Evolutionary conservation across 1,140 invertebrate species (phyloP), one percentile per base, ranked within the genome.

Genomic region (Apocrypta bakeri): DNA sequence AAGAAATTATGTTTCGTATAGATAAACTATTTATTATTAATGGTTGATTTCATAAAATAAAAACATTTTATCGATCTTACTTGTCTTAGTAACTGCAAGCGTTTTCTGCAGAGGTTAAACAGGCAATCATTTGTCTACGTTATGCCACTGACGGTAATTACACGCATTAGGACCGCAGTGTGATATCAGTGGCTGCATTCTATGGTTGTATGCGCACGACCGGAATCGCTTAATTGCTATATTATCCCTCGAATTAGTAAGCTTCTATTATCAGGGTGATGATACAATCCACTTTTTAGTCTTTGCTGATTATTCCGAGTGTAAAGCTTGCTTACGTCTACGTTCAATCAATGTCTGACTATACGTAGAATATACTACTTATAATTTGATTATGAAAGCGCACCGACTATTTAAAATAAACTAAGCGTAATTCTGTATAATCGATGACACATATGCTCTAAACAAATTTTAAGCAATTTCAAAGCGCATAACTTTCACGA

Each of bases 131-230:
- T 42, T 9, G 12, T 61, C 42, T 27, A 40, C 42, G 63, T 48
- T 66, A 68, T 21, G 64, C 21, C 6, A 14, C 33, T 27, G 33
- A 1, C 1, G 24, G 33, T 68, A 68, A 78, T 78, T 78, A 78
- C 76, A 42, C 37, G 24, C 37, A 68, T 78, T 78, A 78, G 6
- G 42, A 3, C 64, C 63, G 14, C 64, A 29, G 40, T 8, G 74
- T 24, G 56, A 24, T 25, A n/a, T 24, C 63, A 68, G 76, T 17
- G 9, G 33, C 33, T 7, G 12, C 33, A 2, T 37, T 42, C 37
- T 4, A 68, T 33, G 12, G 9, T 12, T 29, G n/a, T n/a, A 40
- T 42, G 64, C 3, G 48, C 33, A 42, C 7, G 3, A 33, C 37
- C 64, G 14, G 27, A 68, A 68, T 68, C 25, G 76, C 63, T 68